Base-by-base conservation (phyloP, 2,797 vertebrate species). In the Enteromius treurensis region DNA sequence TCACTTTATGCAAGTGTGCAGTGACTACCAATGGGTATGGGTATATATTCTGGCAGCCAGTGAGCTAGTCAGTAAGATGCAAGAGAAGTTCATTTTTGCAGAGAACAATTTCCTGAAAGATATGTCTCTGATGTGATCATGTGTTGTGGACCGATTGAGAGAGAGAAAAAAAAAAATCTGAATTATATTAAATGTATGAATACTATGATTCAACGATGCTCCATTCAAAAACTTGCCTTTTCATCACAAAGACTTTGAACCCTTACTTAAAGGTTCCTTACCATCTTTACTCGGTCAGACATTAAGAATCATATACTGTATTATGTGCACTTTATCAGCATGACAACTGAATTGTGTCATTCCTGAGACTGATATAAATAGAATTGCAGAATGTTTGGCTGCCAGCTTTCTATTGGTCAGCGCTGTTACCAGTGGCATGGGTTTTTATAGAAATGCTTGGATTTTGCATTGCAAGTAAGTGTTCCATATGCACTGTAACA, bases 1-100 rank as follows among this genome's bases (percentile, higher is more conserved):
- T 40, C 4, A 60, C n/a, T 58, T 76, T 42, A 76, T 58, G 74
- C 34, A 60, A 76, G 37, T 76, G 51, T 55, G 7, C 13, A 15
- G 34, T 1, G 34, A 76, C 53, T 76, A 26, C 21, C 53, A 60
- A 58, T 58, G 7, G 29, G 71, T 58, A 37, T 40, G 74, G 21
- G 9, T 32, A 8, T 19, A 9, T 10, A 8, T 74, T 2, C 19
- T 74, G 29, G 7, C 26, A 51, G 47, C 26, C 1, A 42, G 15
- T 47, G 14, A 26, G 7, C 13, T 17, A 1, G 11, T 26, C 42
- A 71, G 40, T 32, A 37, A 37, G 34, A 68, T 21, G 10, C 34
- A 37, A 53, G 10, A 49, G 45, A 51, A 19, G 45, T 17, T 49
- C 19, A 7, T 74, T 17, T n/a, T n/a, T 51, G 5, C 49, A 13